phyloP scores from a whole-genome alignment of 1,140 invertebrate genomes.

The Dendroctonus valens region DNA sequence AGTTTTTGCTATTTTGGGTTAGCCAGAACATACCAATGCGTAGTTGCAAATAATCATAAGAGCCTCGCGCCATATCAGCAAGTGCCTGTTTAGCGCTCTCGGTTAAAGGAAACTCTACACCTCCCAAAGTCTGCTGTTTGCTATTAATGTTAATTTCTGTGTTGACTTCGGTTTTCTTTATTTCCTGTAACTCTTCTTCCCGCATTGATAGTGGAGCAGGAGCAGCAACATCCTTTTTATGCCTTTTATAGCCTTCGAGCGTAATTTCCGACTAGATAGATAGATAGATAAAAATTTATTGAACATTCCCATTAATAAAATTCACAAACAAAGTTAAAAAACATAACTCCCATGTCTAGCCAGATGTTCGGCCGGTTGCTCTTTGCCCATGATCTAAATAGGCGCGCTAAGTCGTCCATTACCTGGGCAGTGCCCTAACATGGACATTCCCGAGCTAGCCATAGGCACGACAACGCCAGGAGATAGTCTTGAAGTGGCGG shows the following conservation, averaged over 20 bases:
- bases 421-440: too few species aligned
- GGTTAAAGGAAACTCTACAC: slow-evolving; percentile 90
- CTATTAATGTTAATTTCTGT: slow-evolving; percentile 80
- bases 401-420: too few species aligned
- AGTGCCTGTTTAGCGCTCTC: slow-evolving; percentile 77
- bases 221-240: slow-evolving; percentile 72
- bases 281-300: too few species aligned
- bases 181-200: slow-evolving; percentile 84
- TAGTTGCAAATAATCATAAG: slow-evolving; percentile 75
- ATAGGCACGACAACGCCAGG: too few species aligned
- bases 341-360: too few species aligned
- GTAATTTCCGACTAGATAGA: slow-evolving; percentile 84
- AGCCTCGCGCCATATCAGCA: slow-evolving; percentile 61
- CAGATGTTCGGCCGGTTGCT: too few species aligned
- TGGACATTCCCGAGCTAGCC: too few species aligned
- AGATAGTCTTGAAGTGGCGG: too few species aligned
- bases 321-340: too few species aligned
- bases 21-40: slow-evolving; percentile 60
- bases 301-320: too few species aligned
- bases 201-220: slow-evolving; percentile 86
- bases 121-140: slow-evolving; percentile 86
- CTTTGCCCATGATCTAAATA: too few species aligned
- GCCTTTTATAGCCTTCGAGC: slow-evolving; percentile 76
- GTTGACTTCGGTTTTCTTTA: slow-evolving; percentile 73
- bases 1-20: not conserved